Conservation (phyloP, 2,888 invertebrate genomes). For the Synergus umbraculus region DNA sequence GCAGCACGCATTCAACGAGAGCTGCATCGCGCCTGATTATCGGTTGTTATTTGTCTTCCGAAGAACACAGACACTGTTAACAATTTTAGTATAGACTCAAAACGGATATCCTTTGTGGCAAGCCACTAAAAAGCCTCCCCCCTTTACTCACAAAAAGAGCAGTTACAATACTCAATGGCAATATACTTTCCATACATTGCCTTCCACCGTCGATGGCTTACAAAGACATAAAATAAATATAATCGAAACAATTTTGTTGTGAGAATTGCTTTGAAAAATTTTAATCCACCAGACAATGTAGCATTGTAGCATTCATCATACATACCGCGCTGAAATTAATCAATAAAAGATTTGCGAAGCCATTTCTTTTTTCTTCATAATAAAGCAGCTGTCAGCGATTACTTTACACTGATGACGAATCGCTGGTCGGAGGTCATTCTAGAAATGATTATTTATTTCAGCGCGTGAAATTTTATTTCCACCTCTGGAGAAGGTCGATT, state of each 20-base stretch:
- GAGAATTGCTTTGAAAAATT: neutral
- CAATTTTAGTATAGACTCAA: constrained; percentile 21
- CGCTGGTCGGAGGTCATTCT: constrained; percentile 22
- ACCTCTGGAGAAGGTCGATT: constrained; percentile 5
- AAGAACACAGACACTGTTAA: constrained; percentile 22
- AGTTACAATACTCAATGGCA: constrained; percentile 6
- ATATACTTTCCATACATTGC: neutral
- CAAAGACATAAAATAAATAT: constrained; percentile 23
- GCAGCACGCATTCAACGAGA: constrained; percentile 39
- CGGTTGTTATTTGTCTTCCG: constrained; percentile 39
- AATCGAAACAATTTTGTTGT: neutral
- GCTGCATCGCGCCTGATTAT: constrained; percentile 39
- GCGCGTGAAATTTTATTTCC: constrained; percentile 7
- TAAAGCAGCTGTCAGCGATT: constrained; percentile 24
- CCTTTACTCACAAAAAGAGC: neutral
- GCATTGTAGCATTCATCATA: constrained; percentile 15
- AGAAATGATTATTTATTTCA: constrained; percentile 28
- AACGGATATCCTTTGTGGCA: constrained; percentile 34
- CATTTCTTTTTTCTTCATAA: neutral
- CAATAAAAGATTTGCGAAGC: constrained; percentile 1
- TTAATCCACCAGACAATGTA: constrained; percentile 16
- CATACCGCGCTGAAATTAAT: neutral
- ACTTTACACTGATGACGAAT: constrained; percentile 21
- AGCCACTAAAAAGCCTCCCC: constrained; percentile 12
- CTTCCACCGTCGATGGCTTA: neutral